Evolutionary conservation across 2,888 invertebrate genomes (phyloP).

Genomic region (Lepetodrilus schrolli): DNA sequence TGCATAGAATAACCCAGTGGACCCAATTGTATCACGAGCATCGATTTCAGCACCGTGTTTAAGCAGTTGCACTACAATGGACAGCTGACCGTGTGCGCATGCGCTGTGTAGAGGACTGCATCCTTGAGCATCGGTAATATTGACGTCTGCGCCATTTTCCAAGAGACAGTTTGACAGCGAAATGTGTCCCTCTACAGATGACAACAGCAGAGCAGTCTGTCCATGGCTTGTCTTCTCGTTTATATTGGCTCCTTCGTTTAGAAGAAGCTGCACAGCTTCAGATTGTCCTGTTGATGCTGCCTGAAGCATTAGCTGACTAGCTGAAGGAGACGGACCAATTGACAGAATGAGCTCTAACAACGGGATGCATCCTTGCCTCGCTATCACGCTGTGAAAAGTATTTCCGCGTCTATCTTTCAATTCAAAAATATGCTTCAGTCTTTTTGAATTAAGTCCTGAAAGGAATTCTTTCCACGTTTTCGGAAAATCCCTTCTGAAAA

Average conservation of each 20-base stretch:
- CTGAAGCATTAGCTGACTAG: slow-evolving; percentile 11
- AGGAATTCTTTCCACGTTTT: not conserved
- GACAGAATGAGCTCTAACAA: not conserved
- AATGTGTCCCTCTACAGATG: not conserved
- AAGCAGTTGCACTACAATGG: not conserved
- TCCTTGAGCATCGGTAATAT: slow-evolving; percentile 78
- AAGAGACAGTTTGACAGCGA: slow-evolving; percentile 77
- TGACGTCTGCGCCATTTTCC: slow-evolving; percentile 78
- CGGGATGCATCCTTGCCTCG: not conserved
- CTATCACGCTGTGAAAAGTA: not conserved
- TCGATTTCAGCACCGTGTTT: not conserved
- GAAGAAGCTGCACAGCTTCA: slow-evolving; percentile 5
- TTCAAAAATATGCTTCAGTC: not conserved
- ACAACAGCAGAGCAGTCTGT: slow-evolving; percentile 6
- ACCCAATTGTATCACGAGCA: not conserved
- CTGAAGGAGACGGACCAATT: not conserved
- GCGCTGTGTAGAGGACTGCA: slow-evolving; percentile 80
- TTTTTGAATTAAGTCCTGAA: not conserved
- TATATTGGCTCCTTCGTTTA: slow-evolving; percentile 4
- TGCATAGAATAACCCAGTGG: slow-evolving; percentile 15
- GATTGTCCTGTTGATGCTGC: not conserved
- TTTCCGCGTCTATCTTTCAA: not conserved
- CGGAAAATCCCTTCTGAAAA: not conserved
- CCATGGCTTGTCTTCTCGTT: not conserved
- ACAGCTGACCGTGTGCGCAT: not conserved